A percentile compares a stretch with the other conserved stretches of the same genome.
Conservation (phyloP, 1,140 invertebrate genomes). For the Orchesella cincta region DNA sequence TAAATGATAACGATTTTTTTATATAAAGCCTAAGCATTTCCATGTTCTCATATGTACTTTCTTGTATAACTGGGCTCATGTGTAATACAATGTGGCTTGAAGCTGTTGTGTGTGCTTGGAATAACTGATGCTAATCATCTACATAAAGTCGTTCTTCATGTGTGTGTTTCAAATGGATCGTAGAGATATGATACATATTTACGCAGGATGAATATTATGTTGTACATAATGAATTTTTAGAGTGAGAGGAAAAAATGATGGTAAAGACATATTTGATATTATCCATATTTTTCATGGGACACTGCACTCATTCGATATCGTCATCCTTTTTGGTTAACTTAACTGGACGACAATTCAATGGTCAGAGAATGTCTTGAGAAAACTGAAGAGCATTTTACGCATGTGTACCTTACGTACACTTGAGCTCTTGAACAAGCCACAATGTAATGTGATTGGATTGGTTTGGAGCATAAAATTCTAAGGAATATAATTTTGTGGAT, state of each 20-base stretch:
- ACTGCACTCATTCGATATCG: too few relatives aligned
- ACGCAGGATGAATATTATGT: slow-evolving; percentile 2
- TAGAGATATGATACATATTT: slow-evolving; percentile 9
- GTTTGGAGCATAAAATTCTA: too few relatives aligned
- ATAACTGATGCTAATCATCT: not conserved
- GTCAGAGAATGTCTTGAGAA: slow-evolving; percentile 5
- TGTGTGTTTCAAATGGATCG: not conserved
- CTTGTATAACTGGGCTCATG: too few relatives aligned
- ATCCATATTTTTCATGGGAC: slow-evolving; percentile 5
- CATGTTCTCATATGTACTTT: too few relatives aligned
- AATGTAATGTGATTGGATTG: too few relatives aligned
- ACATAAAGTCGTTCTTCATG: not conserved
- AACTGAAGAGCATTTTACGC: not conserved
- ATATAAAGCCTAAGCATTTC: too few relatives aligned
- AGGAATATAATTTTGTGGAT: too few relatives aligned
- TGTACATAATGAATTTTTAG: slow-evolving; percentile 6
- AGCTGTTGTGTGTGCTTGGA: too few relatives aligned
- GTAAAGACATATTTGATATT: not conserved
- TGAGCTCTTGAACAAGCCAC: too few relatives aligned
- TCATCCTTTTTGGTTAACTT: too few relatives aligned
- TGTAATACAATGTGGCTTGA: too few relatives aligned
- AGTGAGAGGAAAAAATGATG: slow-evolving; percentile 12
- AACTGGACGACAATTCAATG: too few relatives aligned
- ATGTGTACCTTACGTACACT: not conserved
- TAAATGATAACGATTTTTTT: slow-evolving; percentile 18